Percentiles rank a stretch among this genome's conserved stretches.
phyloP scores from a whole-genome alignment of 1,140 invertebrate species.

The Drosophila pectinifera region DNA sequence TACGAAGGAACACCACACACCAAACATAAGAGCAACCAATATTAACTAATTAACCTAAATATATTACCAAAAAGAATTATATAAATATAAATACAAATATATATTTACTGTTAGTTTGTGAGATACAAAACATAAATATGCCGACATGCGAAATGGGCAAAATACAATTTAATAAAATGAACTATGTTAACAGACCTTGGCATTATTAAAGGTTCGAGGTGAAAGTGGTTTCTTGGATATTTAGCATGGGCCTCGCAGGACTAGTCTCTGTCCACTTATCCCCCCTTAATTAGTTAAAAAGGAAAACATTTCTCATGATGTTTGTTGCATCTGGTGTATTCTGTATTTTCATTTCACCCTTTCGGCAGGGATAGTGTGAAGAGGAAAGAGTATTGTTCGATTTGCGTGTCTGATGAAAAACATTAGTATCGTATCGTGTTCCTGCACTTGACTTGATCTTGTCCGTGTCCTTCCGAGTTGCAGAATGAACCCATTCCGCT shows the following conservation, averaged over 20 bases:
- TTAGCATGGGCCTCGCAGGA: too few relatives aligned
- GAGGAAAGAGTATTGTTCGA: too few relatives aligned
- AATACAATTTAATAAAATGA: conserved; percentile 73
- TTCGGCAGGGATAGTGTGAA: neutral
- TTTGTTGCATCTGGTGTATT: neutral
- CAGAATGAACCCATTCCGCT: neutral
- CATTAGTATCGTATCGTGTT: neutral
- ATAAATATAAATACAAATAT: conserved; percentile 61
- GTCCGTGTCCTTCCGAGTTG: neutral
- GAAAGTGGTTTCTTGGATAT: too few relatives aligned
- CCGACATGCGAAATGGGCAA: conserved; percentile 57
- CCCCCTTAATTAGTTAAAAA: too few relatives aligned
- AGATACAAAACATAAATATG: conserved; percentile 55
- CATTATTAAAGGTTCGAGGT: neutral
- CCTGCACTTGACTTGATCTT: neutral
- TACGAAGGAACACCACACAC: conserved; percentile 44
- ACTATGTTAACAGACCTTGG: conserved; percentile 61
- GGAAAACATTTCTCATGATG: too few relatives aligned
- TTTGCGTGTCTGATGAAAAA: neutral
- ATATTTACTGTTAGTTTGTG: conserved; percentile 79
- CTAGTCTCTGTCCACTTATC: too few relatives aligned
- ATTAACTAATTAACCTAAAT: conserved; percentile 48
- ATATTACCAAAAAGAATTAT: conserved; percentile 49
- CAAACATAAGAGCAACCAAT: conserved; percentile 30
- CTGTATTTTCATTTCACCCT: neutral